A percentile compares a stretch with the other conserved stretches of the same genome.
These are phyloP conservation scores for Colostygia pectinataria DNA, from an alignment of 2,888 invertebrate species.

Conservation along the genomic window DNA sequence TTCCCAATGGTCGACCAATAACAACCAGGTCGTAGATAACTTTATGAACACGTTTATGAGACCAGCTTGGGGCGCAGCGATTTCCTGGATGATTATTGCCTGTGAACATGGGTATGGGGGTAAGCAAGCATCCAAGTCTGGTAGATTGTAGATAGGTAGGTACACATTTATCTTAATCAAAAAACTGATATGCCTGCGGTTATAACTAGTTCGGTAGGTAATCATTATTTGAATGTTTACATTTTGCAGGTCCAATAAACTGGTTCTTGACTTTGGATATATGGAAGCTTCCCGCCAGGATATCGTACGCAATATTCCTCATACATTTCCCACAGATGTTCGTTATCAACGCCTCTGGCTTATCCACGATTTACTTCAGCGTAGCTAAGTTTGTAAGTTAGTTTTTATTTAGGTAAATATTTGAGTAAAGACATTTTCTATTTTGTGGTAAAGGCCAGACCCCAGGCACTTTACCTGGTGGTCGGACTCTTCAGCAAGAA, in stretches of 20 bases:
- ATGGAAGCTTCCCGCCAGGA: slow-evolving; percentile 76
- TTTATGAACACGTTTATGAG: slow-evolving; percentile 49
- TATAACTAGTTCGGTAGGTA: too few species aligned
- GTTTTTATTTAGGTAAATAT: too few species aligned
- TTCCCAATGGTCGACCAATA: slow-evolving; percentile 28
- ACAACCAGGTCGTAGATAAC: slow-evolving; percentile 35
- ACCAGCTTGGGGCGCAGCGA: slow-evolving; percentile 52
- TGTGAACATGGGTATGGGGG: slow-evolving; percentile 43
- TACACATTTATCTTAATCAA: too few species aligned
- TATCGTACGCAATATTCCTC: slow-evolving; percentile 81
- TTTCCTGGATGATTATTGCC: slow-evolving; percentile 60
- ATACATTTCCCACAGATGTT: slow-evolving; percentile 51
- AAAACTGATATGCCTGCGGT: not conserved
- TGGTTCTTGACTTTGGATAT: slow-evolving; percentile 75
- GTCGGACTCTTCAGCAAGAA: too few species aligned
- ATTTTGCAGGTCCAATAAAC: slow-evolving; percentile 73
- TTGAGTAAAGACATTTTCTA: too few species aligned
- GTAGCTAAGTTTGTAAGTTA: too few species aligned
- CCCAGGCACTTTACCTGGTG: too few species aligned
- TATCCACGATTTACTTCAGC: too few species aligned
- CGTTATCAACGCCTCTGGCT: not conserved
- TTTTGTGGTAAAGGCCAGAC: too few species aligned
- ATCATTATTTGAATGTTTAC: too few species aligned
- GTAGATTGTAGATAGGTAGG: too few species aligned
- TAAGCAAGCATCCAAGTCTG: not conserved